phyloP scores from a whole-genome alignment of 2,888 invertebrate species.

The Lysandra coridon region DNA sequence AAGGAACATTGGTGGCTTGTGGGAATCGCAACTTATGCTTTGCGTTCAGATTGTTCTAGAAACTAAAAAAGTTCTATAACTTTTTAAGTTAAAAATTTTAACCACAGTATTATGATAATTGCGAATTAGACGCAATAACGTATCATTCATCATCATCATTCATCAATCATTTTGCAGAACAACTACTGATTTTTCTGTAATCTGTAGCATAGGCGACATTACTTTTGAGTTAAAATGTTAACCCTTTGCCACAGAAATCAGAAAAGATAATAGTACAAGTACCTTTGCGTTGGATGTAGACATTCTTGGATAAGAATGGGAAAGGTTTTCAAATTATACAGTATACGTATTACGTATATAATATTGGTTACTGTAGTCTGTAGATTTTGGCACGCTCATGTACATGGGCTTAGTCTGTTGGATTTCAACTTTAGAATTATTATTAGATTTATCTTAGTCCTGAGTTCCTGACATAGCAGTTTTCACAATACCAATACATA shows the following conservation, averaged over 20 bases:
- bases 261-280: no score
- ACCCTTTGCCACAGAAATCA: no score
- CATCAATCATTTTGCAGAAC: background rate
- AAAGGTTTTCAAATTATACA: no score
- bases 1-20: background rate
- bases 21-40: slow-evolving; percentile 27
- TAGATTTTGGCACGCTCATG: background rate
- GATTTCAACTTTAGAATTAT: background rate
- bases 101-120: background rate
- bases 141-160: no score
- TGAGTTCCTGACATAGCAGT: background rate
- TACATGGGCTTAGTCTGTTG: background rate
- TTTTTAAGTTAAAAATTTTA: background rate
- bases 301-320: no score
- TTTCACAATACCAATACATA: background rate
- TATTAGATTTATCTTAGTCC: background rate
- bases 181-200: background rate
- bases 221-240: no score
- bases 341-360: background rate
- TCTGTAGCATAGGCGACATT: background rate
- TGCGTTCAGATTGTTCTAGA: background rate
- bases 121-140: background rate
- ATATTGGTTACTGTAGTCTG: background rate
- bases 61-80: background rate
- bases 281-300: no score